These are phyloP conservation scores for Chiroxiphia lanceolata DNA, from an alignment of 2,797 vertebrate genomes.

Conservation along the genomic window DNA sequence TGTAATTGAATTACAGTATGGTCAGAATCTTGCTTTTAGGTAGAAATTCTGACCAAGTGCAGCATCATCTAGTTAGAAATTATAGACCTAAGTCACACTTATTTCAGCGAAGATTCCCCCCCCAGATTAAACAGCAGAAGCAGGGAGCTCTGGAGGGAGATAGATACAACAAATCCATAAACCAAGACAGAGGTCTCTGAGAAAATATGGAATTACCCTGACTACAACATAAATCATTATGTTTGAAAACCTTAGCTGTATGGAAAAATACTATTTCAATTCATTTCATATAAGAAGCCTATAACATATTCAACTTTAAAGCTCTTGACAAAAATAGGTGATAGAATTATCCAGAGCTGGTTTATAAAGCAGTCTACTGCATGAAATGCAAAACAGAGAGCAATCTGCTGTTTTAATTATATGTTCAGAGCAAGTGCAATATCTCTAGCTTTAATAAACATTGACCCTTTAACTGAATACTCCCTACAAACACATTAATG, in stretches of 20 bases:
- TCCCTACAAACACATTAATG: conserved; percentile 71
- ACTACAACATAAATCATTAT: conserved; percentile 48
- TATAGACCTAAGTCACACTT: not conserved
- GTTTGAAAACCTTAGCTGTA: conserved; percentile 42
- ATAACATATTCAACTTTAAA: not conserved
- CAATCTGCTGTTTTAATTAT: conserved; percentile 75
- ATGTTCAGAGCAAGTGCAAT: conserved; percentile 57
- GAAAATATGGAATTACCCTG: conserved; percentile 43
- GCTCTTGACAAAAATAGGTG: conserved; percentile 46
- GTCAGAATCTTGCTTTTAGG: not conserved
- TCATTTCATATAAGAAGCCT: not conserved
- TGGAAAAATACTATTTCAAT: not conserved
- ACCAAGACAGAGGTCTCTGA: not conserved
- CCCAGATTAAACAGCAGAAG: not conserved
- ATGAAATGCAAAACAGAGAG: conserved; percentile 48
- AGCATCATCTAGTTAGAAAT: not conserved
- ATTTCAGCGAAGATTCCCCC: not conserved
- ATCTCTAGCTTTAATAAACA: conserved; percentile 65
- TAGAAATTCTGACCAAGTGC: not conserved
- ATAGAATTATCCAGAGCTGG: conserved; percentile 63
- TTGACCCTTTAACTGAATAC: conserved; percentile 62
- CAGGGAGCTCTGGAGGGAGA: not conserved
- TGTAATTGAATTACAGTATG: not conserved
- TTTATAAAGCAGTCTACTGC: conserved; percentile 51
- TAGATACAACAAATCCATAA: not conserved